These are phyloP conservation scores for Sebastes miniatus DNA, from an alignment of 2,797 vertebrate genomes.

Conservation along the genomic window DNA sequence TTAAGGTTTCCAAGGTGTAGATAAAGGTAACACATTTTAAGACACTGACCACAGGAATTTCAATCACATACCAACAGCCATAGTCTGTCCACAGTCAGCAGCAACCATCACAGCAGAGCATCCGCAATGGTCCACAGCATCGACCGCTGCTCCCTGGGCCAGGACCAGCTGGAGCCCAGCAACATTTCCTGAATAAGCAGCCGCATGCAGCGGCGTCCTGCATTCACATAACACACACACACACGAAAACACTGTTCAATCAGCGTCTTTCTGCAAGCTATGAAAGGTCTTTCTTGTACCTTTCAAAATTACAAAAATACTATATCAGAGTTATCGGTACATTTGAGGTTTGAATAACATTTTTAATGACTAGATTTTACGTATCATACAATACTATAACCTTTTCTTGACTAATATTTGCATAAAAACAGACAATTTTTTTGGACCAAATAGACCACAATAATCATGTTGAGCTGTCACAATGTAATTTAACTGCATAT, in stretches of 20 bases:
- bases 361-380: too few species aligned
- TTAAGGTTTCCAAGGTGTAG: not conserved
- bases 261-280: not conserved
- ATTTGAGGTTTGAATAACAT: not conserved
- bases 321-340: not conserved
- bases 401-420: too few species aligned
- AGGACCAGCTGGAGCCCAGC: constrained; percentile 91
- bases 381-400: too few species aligned
- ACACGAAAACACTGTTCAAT: not conserved
- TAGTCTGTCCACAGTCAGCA: constrained; percentile 89
- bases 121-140: constrained; percentile 87
- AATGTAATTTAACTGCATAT: too few species aligned
- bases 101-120: constrained; percentile 93
- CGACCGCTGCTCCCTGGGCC: constrained; percentile 88
- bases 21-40: constrained; percentile 37
- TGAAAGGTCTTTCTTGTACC: not conserved
- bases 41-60: not conserved
- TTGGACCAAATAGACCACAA: too few species aligned
- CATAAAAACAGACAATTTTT: too few species aligned
- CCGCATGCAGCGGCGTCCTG: constrained; percentile 94
- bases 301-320: not conserved
- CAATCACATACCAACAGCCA: constrained; percentile 87
- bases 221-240: not conserved
- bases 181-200: constrained; percentile 92
- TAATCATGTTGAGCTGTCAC: too few species aligned